Percentiles rank a stretch among this genome's conserved stretches.
These are phyloP conservation scores for Pao palembangensis DNA, from an alignment of 2,113 vertebrate species.

Conservation along the genomic window DNA sequence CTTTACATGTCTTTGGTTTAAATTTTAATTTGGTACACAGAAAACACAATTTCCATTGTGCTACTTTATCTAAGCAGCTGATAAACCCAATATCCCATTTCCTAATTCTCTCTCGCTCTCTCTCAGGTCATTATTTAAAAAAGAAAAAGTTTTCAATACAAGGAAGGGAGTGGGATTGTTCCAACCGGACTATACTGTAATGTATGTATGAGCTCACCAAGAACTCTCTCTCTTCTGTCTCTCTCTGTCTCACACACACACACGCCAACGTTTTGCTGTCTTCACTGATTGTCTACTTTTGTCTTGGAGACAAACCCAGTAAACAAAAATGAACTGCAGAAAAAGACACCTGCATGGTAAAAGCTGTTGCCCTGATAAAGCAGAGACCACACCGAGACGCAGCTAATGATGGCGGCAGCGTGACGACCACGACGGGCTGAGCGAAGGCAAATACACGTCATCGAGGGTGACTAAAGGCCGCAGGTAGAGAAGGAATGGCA, in stretches of 20 bases:
- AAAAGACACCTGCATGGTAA: too few species aligned
- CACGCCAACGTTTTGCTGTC: too few species aligned
- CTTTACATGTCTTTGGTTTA: background rate
- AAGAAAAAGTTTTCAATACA: constrained; percentile 56
- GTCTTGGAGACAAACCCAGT: too few species aligned
- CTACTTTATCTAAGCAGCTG: constrained; percentile 22
- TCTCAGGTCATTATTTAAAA: constrained; percentile 33
- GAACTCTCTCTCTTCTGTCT: background rate
- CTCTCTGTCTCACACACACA: background rate
- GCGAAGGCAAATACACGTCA: too few species aligned
- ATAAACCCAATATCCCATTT: constrained; percentile 21
- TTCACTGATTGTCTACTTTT: too few species aligned
- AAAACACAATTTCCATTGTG: constrained; percentile 29
- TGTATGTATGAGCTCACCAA: constrained; percentile 54
- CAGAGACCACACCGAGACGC: too few species aligned
- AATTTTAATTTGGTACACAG: background rate
- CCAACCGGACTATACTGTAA: constrained; percentile 45
- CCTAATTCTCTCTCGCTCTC: background rate
- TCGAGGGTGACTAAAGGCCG: too few species aligned
- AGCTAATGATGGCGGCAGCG: too few species aligned
- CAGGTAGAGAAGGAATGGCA: too few species aligned
- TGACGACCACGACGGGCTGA: too few species aligned
- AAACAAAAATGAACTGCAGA: too few species aligned
- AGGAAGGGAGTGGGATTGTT: constrained; percentile 64
- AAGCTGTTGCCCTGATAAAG: too few species aligned